Evolutionary conservation across 2,888 invertebrate genomes (phyloP).

Genomic region (Octonoba sinensis): DNA sequence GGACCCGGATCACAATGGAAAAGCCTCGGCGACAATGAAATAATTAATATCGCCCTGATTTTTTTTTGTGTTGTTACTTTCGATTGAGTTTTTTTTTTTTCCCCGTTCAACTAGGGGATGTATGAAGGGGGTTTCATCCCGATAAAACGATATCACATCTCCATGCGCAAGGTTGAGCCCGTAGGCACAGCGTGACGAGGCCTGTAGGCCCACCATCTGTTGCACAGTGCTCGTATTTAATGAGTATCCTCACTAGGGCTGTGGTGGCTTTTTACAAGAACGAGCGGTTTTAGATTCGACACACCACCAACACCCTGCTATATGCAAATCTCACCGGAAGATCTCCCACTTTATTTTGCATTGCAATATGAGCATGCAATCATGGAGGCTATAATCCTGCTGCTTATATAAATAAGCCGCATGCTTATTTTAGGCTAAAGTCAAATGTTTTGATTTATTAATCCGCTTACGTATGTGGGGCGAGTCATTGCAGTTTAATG

Average conservation of each 20-base stretch:
- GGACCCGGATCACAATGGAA: slow-evolving; percentile 14
- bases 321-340: slow-evolving; percentile 8
- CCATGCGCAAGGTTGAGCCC: slow-evolving; percentile 51
- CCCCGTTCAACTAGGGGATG: background rate
- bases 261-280: slow-evolving; percentile 18
- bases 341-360: no score
- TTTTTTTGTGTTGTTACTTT: background rate
- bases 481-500: no score
- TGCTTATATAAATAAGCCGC: no score
- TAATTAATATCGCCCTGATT: slow-evolving; percentile 57
- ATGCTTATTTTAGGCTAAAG: no score
- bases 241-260: slow-evolving; percentile 13
- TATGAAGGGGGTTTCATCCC: slow-evolving; percentile 25
- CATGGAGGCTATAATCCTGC: no score
- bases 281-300: slow-evolving; percentile 19
- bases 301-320: slow-evolving; percentile 12
- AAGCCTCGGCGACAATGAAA: slow-evolving; percentile 53
- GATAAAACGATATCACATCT: slow-evolving; percentile 46
- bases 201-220: slow-evolving; percentile 55
- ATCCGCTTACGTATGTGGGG: no score
- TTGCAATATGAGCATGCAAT: no score
- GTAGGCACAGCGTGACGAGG: slow-evolving; percentile 13
- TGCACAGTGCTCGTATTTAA: slow-evolving; percentile 24
- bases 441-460: no score
- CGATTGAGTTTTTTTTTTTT: slow-evolving; percentile 22